Conservation (phyloP, 2,113 vertebrate genomes). For the Campylorhamphus procurvoides region DNA sequence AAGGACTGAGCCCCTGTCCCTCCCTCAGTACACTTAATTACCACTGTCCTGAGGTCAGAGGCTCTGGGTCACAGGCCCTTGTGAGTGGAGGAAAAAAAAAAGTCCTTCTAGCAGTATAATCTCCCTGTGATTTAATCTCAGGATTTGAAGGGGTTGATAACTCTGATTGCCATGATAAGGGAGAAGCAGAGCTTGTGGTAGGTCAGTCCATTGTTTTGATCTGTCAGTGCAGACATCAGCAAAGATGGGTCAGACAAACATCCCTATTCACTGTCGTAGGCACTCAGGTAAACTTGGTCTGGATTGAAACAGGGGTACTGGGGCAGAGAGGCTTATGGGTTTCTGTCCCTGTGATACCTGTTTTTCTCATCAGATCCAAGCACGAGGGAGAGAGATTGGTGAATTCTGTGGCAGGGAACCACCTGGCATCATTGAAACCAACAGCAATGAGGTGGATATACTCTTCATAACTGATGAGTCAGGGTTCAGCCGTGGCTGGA, state of each 20-base stretch:
- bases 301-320: background rate
- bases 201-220: background rate
- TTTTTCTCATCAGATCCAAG: constrained; percentile 68
- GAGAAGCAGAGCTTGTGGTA: background rate
- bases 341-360: background rate
- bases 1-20: background rate
- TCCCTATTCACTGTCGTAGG: background rate
- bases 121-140: background rate
- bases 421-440: constrained; percentile 71
- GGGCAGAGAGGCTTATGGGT: background rate
- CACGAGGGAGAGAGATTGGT: constrained; percentile 44
- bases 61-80: background rate
- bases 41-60: background rate
- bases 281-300: background rate
- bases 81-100: background rate
- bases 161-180: background rate
- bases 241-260: background rate
- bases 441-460: constrained; percentile 76
- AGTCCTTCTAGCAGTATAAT: background rate
- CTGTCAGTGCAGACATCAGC: background rate
- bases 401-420: constrained; percentile 73
- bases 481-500: constrained; percentile 81
- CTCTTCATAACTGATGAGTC: constrained; percentile 80
- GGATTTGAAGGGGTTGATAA: background rate
- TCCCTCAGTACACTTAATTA: background rate